phyloP scores from a whole-genome alignment of 1,140 invertebrate genomes.

The Hormaphis cornu region DNA sequence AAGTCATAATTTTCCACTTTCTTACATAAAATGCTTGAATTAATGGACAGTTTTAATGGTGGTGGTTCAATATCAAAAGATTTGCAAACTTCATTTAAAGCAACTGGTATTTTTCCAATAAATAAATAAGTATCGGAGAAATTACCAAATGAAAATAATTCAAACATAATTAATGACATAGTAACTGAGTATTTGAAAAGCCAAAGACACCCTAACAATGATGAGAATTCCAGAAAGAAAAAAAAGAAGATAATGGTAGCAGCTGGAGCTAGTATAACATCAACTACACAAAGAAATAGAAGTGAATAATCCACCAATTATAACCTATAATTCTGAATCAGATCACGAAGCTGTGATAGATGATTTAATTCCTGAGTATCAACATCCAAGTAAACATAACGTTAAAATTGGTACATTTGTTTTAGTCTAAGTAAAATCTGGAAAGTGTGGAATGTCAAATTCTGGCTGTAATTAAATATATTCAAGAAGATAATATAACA shows the following conservation, averaged over 20 bases:
- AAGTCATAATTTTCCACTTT: neutral
- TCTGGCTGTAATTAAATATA: neutral
- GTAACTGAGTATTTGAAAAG: neutral
- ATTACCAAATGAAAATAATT: neutral
- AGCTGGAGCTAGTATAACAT: neutral
- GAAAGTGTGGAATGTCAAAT: neutral
- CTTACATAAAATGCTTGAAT: neutral
- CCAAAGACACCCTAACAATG: neutral
- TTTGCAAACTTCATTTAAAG: neutral
- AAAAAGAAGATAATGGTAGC: neutral
- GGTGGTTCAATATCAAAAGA: neutral
- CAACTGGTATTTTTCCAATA: conserved; percentile 1
- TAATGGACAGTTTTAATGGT: neutral
- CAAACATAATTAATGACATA: neutral
- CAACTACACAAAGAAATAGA: neutral
- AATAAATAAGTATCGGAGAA: neutral
- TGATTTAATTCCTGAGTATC: neutral
- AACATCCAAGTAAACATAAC: neutral
- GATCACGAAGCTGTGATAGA: neutral
- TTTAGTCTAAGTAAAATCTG: neutral
- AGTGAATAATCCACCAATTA: neutral
- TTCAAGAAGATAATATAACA: neutral
- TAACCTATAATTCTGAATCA: neutral
- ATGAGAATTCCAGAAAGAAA: neutral
- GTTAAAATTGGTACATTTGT: conserved; percentile 3